Evolutionary conservation across 2,888 invertebrate species (phyloP), one percentile per base, ranked within the genome.

Genomic region (Pheosia tremula): DNA sequence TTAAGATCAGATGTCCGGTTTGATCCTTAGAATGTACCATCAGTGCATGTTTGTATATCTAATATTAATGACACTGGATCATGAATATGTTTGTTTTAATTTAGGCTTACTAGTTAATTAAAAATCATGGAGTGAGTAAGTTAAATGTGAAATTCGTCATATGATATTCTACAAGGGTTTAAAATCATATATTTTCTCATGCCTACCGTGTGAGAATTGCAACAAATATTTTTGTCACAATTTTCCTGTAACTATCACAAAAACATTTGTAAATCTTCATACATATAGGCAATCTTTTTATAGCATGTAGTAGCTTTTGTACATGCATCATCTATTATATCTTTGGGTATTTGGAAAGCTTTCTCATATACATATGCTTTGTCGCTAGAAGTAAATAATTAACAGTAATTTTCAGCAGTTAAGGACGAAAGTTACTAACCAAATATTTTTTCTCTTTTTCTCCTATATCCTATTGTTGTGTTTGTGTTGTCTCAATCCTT

Each of bases 361-460:
- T 13, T 5, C 41, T 41, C 41, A 56, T 56, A 56, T 43, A 24
- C 24, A 24, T 24, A 13, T 56, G 56, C 41, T 41, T 58, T 53
- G 53, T 53, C 8, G 36, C 49, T 56, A 55, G 50, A 45, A 65
- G 24, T 53, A 24, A 24, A 24, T 2, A 24, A 24, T 24, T 1
- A 24, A 24, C 24, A 24, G 24, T 24, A 53, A 3, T 50, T 8
- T 7, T 11, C 10, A 53, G 24, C 24, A 53, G 11, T 10, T 37
- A 39, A 56, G 61, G 64, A 60, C 61, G 61, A 60, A 65, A 62
- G 63, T 70, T 80, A 92, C 89, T 91, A 91, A 92, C 85, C 74
- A 66, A 47, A 57, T 67, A 64, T 76, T 78, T 78, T 81, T 69
- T 75, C 75, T 77, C 76, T 72, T 74, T 81, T 78, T 74, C n/a